Evolutionary conservation across 64 coral and sea anemone genomes (phyloP), one percentile per base, ranked within the genome.

Genomic region (Pachyseris speciosa): DNA sequence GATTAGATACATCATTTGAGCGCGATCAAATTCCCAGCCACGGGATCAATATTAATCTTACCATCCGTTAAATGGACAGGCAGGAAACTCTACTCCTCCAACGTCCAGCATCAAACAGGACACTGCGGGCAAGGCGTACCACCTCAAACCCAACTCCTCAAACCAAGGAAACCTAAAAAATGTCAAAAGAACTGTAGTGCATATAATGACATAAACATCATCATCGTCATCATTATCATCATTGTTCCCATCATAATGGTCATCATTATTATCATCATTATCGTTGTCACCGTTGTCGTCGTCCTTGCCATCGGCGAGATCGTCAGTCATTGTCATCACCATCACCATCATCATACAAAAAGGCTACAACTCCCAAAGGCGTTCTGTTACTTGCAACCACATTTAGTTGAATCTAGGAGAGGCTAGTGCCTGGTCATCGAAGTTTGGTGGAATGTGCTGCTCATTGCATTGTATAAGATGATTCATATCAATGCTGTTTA

Each of bases 51-150:
- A n/a, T n/a, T 43, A 16, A 0, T 20, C 92, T 88, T 77, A 98
- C 96, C 96, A 98, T 78, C 96, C 96, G 28, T 98, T 98, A 40
- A 98, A 98, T 0, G 96, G 96, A 50, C 87, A 91, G 1, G 67
- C 96, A 22, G 92, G 84, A 34, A 98, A 92, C 72, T 98, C 96
- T 47, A 98, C 61, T 75, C 96, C 96, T 53, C 96, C 96, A 84
- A 85, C 80, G 65, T 98, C 92, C 26, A 98, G 84, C 38, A 79
- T 69, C 39, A 98, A 60, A 71, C 74, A 91, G 1, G 96, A 98
- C 7, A 98, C 92, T 3, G 96, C 96, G 29, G 96, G 96, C 28
- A 98, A 26, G 8, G 88, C 92, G 67, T 92, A 98, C 96, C 96
- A 98, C n/a, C 69, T 74, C 4, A 98, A 72, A 45, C 92, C 96